Base-by-base conservation (phyloP, 2,888 invertebrate species). In the Serrognathus titanus region DNA sequence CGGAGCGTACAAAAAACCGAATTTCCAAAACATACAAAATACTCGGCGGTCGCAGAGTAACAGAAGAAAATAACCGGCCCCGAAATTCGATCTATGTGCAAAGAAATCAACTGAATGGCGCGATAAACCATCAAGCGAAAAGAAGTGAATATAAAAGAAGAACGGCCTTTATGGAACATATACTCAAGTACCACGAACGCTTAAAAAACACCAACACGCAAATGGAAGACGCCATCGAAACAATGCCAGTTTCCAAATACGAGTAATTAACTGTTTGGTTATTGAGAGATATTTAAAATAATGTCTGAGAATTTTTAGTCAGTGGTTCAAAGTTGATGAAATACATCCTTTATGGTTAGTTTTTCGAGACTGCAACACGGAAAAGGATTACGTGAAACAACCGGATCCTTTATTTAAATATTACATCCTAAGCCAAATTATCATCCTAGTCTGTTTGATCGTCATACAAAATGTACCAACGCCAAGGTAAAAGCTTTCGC, bases 381-480 rank as follows among this genome's bases (percentile, higher is more conserved):
- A 95, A 76, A 79, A 85, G 65, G 84, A 85, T 3, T 94, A 89
- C 73, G 76, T 91, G 48, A 78, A 83, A 50, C 84, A 90, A 64
- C 85, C 88, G 0, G 95, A 96, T 78, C 89, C 90, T 0, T 82
- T 94, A 62, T 90, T 93, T 70, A 93, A 92, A 73, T 94, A 90
- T 73, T 94, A 89, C 71, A 78, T 89, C 35, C 76, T 85, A 1
- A 82, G 84, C 63, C 81, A 85, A 36, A 76, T 84, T 36, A 69
- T 85, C 38, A 81, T 89, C 12, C 77, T 87, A 43, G 58, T 85
- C 10, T 82, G 83, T 54, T 80, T 85, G 38, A 80, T 85, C 52
- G 66, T 83, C 8, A 82, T 89, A 46, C 87, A 89, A 68, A 79
- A 83, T 54, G 71, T 89, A 37, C 83, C 85, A 35, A 69, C 81